Evolutionary conservation across 2,888 invertebrate species (phyloP), one percentile per base, ranked within the genome.

Genomic region (Drosophila falleni): DNA sequence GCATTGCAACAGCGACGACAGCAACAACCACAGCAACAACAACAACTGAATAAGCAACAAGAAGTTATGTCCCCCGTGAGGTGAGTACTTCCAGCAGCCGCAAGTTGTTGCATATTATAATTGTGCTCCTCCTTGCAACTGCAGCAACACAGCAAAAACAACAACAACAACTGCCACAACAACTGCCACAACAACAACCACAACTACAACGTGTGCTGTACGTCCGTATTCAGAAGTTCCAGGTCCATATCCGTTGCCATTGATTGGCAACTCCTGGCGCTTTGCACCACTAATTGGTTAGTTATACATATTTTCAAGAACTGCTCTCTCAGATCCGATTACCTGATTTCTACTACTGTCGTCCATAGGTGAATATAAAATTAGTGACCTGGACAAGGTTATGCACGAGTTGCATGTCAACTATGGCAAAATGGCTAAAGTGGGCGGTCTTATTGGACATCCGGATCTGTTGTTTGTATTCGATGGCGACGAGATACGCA

Each of bases 261-360:
- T 96, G 50, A 93, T 97, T 54, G 97, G 97, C 61, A 97, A 97
- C 91, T 95, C 96, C 4, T 97, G 97, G 97, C 94, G 96, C 77
- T 96, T 97, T 91, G 95, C 96, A 54, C 94, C 95, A 6, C 84
- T 94, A 64, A 94, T 95, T 85, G 95, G 95, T 95, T 92, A 93
- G 90, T 85, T 41, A 42, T 29, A 49, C 53, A 35, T 23, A 35
- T 23, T 47, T 47, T 16, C 5, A 55, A 35, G 54, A 42, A 16
- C 19, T 10, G 2, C 0, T 5, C 19, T 5, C 19, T 10, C 50
- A 13, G 19, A 16, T 15, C 15, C 5, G 23, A 26, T 29, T n/a
- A 15, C 41, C 9, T 9, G 10, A 42, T 31, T n/a, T 33, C 10
- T 10, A 19, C 11, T 0, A 29, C 19, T 10, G 0, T 15, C 29